Evolutionary conservation across 2,113 vertebrate species (phyloP).

Genomic region (Ardeotis arabs): DNA sequence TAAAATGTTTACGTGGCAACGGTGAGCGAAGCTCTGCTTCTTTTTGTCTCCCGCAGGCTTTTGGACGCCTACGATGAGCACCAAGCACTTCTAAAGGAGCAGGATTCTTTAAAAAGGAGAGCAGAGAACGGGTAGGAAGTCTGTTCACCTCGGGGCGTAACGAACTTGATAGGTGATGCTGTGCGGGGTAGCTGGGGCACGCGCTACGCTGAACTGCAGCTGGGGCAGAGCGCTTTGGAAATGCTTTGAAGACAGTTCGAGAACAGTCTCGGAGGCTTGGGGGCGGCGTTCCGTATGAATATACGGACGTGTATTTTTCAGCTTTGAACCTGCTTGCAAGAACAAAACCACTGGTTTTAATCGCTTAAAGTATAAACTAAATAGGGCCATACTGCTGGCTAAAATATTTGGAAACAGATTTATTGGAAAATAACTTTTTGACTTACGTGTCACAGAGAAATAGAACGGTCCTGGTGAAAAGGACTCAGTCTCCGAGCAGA

Average conservation of each 20-base stretch:
- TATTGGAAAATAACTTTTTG: background rate
- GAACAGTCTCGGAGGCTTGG: fast-evolving
- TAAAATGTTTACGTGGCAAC: fast-evolving
- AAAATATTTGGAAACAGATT: fast-evolving
- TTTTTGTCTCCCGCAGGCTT: slow-evolving; percentile 76
- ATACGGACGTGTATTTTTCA: fast-evolving
- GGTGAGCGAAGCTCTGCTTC: background rate
- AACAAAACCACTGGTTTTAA: too few relatives aligned
- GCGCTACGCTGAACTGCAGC: fast-evolving
- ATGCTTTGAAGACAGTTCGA: background rate
- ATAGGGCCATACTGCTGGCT: background rate
- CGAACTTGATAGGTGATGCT: fast-evolving
- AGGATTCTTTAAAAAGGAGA: slow-evolving; percentile 89
- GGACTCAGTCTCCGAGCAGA: background rate
- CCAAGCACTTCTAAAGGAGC: slow-evolving; percentile 90
- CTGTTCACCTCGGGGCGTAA: background rate
- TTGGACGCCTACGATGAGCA: slow-evolving; percentile 90
- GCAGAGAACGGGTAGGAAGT: slow-evolving; percentile 89
- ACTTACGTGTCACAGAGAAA: fast-evolving
- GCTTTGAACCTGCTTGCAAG: background rate
- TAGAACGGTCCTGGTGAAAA: background rate
- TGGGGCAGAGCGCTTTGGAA: background rate
- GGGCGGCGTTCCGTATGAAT: background rate
- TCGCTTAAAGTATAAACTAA: fast-evolving
- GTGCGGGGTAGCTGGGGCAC: fast-evolving